phyloP scores from a whole-genome alignment of 2,888 invertebrate genomes.

The Furcula furcula region DNA sequence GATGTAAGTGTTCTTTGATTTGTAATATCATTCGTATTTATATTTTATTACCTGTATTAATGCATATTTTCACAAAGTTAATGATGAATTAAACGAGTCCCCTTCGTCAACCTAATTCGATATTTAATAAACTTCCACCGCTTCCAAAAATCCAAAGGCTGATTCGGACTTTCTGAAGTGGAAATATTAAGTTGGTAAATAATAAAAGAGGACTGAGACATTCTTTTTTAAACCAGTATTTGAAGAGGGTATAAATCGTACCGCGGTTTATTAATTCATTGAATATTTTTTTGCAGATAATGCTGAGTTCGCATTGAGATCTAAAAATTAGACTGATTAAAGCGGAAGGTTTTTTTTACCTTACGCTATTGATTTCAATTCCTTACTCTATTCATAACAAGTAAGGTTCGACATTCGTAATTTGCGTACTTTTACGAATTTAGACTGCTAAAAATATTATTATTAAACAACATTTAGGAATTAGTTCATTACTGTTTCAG shows the following conservation, averaged over 20 bases:
- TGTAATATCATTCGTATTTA: too few relatives aligned
- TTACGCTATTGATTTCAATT: too few relatives aligned
- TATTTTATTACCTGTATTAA: too few relatives aligned
- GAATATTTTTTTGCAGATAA: slow-evolving; percentile 3
- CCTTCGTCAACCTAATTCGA: slow-evolving; percentile 8
- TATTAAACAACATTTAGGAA: too few relatives aligned
- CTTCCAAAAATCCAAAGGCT: slow-evolving; percentile 17
- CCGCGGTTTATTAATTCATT: neutral
- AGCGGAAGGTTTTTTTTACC: too few relatives aligned
- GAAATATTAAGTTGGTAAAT: slow-evolving; percentile 29
- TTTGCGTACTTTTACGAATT: too few relatives aligned
- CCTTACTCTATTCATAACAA: too few relatives aligned
- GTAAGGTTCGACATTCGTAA: too few relatives aligned
- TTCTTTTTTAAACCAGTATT: slow-evolving; percentile 17
- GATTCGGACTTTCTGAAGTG: slow-evolving; percentile 23
- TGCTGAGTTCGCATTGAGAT: neutral
- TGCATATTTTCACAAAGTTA: slow-evolving; percentile 16
- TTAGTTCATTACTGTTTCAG: too few relatives aligned
- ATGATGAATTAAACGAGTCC: slow-evolving; percentile 16
- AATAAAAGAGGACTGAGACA: slow-evolving; percentile 19
- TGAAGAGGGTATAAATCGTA: slow-evolving; percentile 1
- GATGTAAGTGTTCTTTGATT: too few relatives aligned
- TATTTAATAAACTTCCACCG: slow-evolving; percentile 22
- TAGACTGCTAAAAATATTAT: too few relatives aligned
- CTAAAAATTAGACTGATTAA: neutral